Percentiles rank a stretch among this genome's conserved stretches.
phyloP scores from a whole-genome alignment of 2,113 vertebrate genomes.

The Syngnathus floridae region DNA sequence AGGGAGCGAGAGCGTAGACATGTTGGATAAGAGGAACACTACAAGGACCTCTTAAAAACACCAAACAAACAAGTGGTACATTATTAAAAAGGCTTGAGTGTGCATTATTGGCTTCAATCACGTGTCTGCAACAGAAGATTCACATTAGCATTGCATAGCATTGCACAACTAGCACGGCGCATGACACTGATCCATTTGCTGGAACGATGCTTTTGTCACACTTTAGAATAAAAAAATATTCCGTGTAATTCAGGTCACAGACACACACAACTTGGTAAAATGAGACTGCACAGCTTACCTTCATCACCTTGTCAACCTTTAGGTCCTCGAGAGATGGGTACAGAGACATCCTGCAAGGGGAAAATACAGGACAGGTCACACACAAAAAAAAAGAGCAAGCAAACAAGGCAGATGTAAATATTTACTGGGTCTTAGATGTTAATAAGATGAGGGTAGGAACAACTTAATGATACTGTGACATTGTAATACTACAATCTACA shows the following conservation, averaged over 20 bases:
- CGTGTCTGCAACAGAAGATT: background rate
- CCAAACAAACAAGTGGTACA: background rate
- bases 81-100: slow-evolving; percentile 5
- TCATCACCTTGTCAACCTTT: slow-evolving; percentile 85
- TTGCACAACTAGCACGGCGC: background rate
- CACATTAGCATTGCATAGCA: background rate
- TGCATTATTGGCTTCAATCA: background rate
- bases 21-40: background rate
- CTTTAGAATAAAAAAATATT: background rate
- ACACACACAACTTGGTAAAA: background rate
- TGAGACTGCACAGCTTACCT: slow-evolving; percentile 64
- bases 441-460: background rate
- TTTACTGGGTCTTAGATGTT: background rate
- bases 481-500: background rate
- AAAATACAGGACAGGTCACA: background rate
- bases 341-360: slow-evolving; percentile 75
- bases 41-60: background rate
- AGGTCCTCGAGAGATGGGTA: slow-evolving; percentile 96
- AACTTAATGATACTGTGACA: background rate
- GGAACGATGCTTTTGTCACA: background rate
- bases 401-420: background rate
- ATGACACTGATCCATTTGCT: background rate
- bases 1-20: background rate
- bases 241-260: background rate
- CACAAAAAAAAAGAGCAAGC: too few relatives aligned